Conservation (phyloP, 2,113 vertebrate genomes). For the Solea solea region DNA sequence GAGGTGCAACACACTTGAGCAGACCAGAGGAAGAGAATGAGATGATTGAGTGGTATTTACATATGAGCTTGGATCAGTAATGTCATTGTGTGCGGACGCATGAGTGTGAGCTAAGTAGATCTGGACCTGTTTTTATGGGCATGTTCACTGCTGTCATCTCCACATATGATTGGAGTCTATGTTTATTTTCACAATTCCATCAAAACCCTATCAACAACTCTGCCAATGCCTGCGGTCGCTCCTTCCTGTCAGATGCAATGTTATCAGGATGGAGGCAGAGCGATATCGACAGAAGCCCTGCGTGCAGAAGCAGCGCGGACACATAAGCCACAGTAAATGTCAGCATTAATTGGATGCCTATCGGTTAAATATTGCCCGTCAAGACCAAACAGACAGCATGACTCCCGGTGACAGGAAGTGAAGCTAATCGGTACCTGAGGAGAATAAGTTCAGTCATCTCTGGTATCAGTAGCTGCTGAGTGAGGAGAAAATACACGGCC, state of each 20-base stretch:
- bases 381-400: conserved; percentile 50
- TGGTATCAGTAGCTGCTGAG: conserved; percentile 50
- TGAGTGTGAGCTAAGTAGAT: not conserved
- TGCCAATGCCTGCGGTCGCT: conserved; percentile 38
- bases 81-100: conserved; percentile 23
- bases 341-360: conserved; percentile 70
- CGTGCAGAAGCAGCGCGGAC: conserved; percentile 38
- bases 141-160: conserved; percentile 54
- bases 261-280: conserved; percentile 41
- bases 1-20: not conserved
- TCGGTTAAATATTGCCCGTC: conserved; percentile 54
- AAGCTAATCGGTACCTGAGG: conserved; percentile 39
- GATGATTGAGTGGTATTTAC: not conserved
- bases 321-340: conserved; percentile 63
- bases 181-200: conserved; percentile 42
- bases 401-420: conserved; percentile 51
- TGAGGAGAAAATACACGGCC: conserved; percentile 41
- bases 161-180: conserved; percentile 43
- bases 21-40: not conserved
- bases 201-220: conserved; percentile 33
- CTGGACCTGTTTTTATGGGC: not conserved
- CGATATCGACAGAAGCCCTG: conserved; percentile 34
- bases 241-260: conserved; percentile 42
- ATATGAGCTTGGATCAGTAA: conserved; percentile 25
- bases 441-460: conserved; percentile 39